Evolutionary conservation across 2,113 vertebrate genomes (phyloP).

Genomic region (Hepsetus odoe): DNA sequence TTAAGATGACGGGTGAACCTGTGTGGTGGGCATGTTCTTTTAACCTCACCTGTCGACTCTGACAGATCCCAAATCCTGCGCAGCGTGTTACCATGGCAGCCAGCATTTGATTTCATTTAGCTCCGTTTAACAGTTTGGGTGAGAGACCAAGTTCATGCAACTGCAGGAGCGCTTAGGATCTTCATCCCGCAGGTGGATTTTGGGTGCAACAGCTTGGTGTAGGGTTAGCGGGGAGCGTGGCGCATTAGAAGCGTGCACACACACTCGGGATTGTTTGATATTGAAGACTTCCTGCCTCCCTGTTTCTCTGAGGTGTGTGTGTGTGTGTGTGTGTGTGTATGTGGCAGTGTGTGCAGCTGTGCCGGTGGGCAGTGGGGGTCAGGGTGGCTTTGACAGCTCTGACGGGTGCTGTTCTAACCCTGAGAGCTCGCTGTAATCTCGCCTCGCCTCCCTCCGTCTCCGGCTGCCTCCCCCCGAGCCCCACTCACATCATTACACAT

Average conservation of each 20-base stretch:
- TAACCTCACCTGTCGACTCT: conserved; percentile 55
- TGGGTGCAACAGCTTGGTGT: not conserved
- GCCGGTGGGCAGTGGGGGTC: conserved; percentile 42
- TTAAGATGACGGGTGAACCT: conserved; percentile 63
- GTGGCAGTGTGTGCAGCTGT: conserved; percentile 59
- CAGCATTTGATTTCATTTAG: conserved; percentile 43
- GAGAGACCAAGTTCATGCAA: conserved; percentile 17
- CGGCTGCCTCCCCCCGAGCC: conserved; percentile 19
- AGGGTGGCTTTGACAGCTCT: conserved; percentile 51
- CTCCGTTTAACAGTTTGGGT: conserved; percentile 45
- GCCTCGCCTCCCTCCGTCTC: conserved; percentile 45
- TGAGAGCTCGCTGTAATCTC: conserved; percentile 44
- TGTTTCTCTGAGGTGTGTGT: conserved; percentile 25
- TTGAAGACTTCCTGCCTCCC: not conserved
- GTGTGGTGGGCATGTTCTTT: conserved; percentile 57
- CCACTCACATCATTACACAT: conserved; percentile 52
- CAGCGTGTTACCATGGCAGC: conserved; percentile 52
- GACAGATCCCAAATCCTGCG: conserved; percentile 48
- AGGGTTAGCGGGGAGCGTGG: not conserved
- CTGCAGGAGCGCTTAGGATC: not conserved
- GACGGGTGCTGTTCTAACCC: conserved; percentile 50
- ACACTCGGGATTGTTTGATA: not conserved
- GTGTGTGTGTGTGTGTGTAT: no score
- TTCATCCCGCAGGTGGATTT: not conserved
- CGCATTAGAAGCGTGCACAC: not conserved